Evolutionary conservation across 2,113 vertebrate species (phyloP).

Genomic region (Thunnus maccoyii): DNA sequence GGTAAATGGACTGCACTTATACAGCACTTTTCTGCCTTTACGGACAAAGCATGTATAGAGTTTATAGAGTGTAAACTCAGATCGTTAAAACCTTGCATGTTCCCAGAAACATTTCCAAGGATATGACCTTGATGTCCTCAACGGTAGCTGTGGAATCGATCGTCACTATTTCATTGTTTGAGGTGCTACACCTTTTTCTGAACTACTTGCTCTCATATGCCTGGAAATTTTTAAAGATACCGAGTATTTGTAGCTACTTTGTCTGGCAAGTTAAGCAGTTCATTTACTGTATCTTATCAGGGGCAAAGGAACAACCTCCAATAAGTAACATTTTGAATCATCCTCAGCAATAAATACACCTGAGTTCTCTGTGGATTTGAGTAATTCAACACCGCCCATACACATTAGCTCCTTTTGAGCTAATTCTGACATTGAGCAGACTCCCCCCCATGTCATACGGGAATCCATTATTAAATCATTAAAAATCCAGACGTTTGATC

Average conservation of each 20-base stretch:
- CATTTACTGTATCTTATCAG: neutral
- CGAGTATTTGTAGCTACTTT: neutral
- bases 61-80: too few species aligned
- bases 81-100: too few species aligned
- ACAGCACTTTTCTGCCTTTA: too few species aligned
- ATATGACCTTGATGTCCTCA: too few species aligned
- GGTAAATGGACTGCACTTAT: too few species aligned
- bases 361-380: neutral
- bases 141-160: too few species aligned
- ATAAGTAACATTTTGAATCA: neutral
- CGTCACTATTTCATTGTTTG: too few species aligned
- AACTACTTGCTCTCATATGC: too few species aligned
- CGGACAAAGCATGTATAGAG: too few species aligned
- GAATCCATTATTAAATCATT: slow-evolving; percentile 22
- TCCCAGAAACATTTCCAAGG: too few species aligned
- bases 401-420: slow-evolving; percentile 9
- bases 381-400: neutral
- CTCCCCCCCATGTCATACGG: neutral
- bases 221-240: neutral
- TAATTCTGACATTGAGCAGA: slow-evolving; percentile 10
- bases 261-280: neutral
- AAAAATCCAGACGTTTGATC: slow-evolving; percentile 22
- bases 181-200: too few species aligned
- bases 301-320: neutral
- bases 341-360: neutral